Conservation (phyloP, 2,113 vertebrate genomes). For the Beaufortia kweichowensis region DNA sequence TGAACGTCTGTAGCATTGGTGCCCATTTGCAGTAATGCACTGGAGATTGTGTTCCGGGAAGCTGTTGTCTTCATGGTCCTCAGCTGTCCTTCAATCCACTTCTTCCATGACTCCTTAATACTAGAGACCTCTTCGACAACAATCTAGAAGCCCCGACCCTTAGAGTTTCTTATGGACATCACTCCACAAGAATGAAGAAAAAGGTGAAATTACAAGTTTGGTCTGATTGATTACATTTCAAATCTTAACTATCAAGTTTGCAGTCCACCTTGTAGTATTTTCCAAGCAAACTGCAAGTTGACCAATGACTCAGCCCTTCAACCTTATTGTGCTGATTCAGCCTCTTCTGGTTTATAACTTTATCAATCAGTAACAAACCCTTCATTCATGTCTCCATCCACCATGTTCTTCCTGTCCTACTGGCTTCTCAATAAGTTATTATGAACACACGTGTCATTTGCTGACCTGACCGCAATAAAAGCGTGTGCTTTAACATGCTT, state of each 20-base stretch:
- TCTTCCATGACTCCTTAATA: not conserved
- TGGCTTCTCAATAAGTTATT: not conserved
- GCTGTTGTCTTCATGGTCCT: conserved; percentile 44
- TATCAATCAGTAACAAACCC: conserved; percentile 75
- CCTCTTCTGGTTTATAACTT: conserved; percentile 73
- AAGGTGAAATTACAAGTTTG: not conserved
- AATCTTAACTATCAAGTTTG: conserved; percentile 10
- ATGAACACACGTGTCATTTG: conserved; percentile 13
- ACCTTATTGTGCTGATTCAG: conserved; percentile 74
- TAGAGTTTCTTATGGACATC: not conserved
- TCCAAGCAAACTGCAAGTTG: conserved; percentile 47
- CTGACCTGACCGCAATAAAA: conserved; percentile 5
- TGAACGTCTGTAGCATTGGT: conserved; percentile 27
- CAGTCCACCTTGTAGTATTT: conserved; percentile 16
- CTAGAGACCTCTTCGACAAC: not conserved
- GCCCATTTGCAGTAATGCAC: not conserved
- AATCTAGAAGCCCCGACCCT: not conserved
- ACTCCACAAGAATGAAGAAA: conserved; percentile 1
- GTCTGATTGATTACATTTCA: not conserved
- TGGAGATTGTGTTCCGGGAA: conserved; percentile 31
- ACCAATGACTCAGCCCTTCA: conserved; percentile 35
- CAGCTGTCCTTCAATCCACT: conserved; percentile 29
- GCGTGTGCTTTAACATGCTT: conserved; percentile 36
- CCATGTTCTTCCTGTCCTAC: conserved; percentile 1
- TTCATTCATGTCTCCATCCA: conserved; percentile 43